phyloP scores from a whole-genome alignment of 2,888 invertebrate species.

The Diaprepes abbreviatus region DNA sequence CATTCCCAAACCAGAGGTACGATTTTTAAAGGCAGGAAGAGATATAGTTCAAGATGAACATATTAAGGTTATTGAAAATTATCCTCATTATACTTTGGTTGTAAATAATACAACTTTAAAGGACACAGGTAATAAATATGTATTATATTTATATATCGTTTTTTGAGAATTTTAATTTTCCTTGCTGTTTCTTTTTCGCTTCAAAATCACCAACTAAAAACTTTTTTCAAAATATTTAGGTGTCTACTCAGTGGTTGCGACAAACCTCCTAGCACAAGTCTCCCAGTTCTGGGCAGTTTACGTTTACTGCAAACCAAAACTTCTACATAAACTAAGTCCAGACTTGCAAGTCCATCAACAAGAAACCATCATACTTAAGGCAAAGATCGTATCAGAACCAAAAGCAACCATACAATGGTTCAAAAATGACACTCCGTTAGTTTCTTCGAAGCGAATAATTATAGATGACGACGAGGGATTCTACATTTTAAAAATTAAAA shows the following conservation, averaged over 20 bases:
- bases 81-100: slow-evolving; percentile 38
- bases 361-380: slow-evolving; percentile 36
- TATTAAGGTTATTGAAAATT: slow-evolving; percentile 33
- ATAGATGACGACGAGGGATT: slow-evolving; percentile 46
- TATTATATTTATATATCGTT: no score
- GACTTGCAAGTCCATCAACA: slow-evolving; percentile 38
- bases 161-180: no score
- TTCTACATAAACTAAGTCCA: slow-evolving; percentile 39
- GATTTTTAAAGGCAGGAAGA: slow-evolving; percentile 44
- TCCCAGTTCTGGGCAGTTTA: slow-evolving; percentile 48
- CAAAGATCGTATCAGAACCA: slow-evolving; percentile 45
- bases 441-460: slow-evolving; percentile 18
- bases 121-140: no score
- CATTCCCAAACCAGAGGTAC: slow-evolving; percentile 44
- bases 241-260: slow-evolving; percentile 45
- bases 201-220: no score
- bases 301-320: slow-evolving; percentile 44
- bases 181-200: no score
- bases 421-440: slow-evolving; percentile 31
- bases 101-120: slow-evolving; percentile 34
- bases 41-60: slow-evolving; percentile 33
- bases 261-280: slow-evolving; percentile 42
- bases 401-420: slow-evolving; percentile 41
- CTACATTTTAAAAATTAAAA: slow-evolving; percentile 36
- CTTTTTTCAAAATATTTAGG: no score